These are phyloP conservation scores for Polypedilum vanderplanki DNA, from an alignment of 1,140 invertebrate genomes.

Conservation along the genomic window DNA sequence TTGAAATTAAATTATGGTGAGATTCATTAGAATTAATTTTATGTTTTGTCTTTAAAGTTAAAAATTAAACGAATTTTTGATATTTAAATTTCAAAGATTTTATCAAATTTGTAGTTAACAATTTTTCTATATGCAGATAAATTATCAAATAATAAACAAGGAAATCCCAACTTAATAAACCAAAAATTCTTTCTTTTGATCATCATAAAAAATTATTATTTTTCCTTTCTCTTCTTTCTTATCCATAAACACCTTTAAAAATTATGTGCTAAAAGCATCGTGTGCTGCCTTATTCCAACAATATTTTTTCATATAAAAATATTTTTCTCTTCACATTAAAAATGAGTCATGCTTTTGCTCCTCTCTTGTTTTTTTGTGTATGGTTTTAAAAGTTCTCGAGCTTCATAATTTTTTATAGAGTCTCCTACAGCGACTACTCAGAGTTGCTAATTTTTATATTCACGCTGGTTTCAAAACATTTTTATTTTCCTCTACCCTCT, in stretches of 20 bases:
- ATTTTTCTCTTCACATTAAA: not conserved
- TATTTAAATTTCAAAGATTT: too few species aligned
- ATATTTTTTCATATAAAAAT: not conserved
- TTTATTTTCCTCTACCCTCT: not conserved
- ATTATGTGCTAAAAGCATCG: not conserved
- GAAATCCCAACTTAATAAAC: too few species aligned
- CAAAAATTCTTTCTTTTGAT: too few species aligned
- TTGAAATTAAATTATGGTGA: too few species aligned
- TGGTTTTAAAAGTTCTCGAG: not conserved
- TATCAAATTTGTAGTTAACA: too few species aligned
- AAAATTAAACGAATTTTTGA: too few species aligned
- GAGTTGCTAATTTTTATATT: conserved; percentile 8
- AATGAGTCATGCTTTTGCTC: not conserved
- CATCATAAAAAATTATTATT: too few species aligned
- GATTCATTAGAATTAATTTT: too few species aligned
- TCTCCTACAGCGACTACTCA: conserved; percentile 15
- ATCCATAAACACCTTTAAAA: conserved; percentile 14
- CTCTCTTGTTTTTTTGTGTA: not conserved
- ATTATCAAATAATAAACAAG: too few species aligned
- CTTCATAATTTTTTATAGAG: conserved; percentile 14
- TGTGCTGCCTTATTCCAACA: not conserved
- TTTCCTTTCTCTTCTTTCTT: not conserved
- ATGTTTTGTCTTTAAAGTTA: too few species aligned
- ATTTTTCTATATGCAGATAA: too few species aligned
- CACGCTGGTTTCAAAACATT: not conserved